These are phyloP conservation scores for Rhegmatorhina hoffmannsi DNA, from an alignment of 2,113 vertebrate species.

Conservation along the genomic window DNA sequence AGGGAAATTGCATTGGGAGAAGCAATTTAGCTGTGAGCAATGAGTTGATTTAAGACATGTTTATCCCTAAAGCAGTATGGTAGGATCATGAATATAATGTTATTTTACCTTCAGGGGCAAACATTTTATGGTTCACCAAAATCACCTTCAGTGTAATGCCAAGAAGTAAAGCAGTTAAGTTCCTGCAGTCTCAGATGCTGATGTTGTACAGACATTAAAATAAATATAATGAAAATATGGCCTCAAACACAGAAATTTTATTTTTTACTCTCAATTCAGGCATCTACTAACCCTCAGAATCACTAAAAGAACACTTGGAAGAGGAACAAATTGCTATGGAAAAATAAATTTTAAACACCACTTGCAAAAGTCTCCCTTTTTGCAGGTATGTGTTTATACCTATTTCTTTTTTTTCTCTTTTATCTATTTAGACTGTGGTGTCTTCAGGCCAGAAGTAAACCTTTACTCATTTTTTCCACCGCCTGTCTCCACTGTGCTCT, in stretches of 20 bases:
- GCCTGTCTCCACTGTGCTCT: background rate
- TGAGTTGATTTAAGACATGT: conserved; percentile 85
- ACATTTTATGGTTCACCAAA: conserved; percentile 81
- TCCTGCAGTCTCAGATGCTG: conserved; percentile 39
- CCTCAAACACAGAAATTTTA: background rate
- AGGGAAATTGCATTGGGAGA: conserved; percentile 59
- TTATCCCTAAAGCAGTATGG: conserved; percentile 83
- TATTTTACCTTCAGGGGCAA: conserved; percentile 82
- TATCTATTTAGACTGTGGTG: background rate
- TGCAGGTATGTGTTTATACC: background rate
- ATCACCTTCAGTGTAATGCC: conserved; percentile 58
- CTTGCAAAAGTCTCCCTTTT: background rate
- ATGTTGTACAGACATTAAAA: background rate
- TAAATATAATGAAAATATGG: background rate
- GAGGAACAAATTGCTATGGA: background rate
- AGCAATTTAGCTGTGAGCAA: conserved; percentile 78
- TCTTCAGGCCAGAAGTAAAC: background rate
- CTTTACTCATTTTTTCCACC: background rate
- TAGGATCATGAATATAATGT: conserved; percentile 79
- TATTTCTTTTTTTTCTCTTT: background rate
- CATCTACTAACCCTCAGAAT: background rate
- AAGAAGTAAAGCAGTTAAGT: conserved; percentile 26
- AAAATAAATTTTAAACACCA: background rate
- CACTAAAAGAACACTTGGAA: background rate
- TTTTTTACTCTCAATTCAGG: background rate